phyloP scores from a whole-genome alignment of 1,140 invertebrate genomes.

The Rhynchophorus ferrugineus region DNA sequence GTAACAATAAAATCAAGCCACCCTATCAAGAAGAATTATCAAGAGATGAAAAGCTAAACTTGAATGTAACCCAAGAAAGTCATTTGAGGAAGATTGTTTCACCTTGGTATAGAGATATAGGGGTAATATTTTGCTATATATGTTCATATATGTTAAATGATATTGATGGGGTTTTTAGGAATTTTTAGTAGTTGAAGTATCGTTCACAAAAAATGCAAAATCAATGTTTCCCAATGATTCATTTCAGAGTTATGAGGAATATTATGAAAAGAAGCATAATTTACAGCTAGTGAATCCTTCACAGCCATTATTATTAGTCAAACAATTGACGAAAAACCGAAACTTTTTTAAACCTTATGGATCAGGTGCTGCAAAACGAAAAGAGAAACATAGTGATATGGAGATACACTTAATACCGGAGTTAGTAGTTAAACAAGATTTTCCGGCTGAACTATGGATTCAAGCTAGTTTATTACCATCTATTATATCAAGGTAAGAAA shows the following conservation, averaged over 20 bases:
- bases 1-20: slow-evolving; percentile 37
- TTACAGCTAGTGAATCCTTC: slow-evolving; percentile 57
- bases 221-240: slow-evolving; percentile 74
- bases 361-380: slow-evolving; percentile 40
- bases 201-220: slow-evolving; percentile 64
- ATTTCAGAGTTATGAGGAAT: slow-evolving; percentile 68
- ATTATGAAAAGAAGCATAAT: slow-evolving; percentile 76
- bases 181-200: slow-evolving; percentile 83
- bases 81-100: slow-evolving; percentile 70
- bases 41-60: slow-evolving; percentile 50
- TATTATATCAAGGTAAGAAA: slow-evolving; percentile 57
- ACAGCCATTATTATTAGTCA: slow-evolving; percentile 86
- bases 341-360: slow-evolving; percentile 49
- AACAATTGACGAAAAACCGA: slow-evolving; percentile 67
- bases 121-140: slow-evolving; percentile 24
- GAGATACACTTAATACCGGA: slow-evolving; percentile 86
- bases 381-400: slow-evolving; percentile 46
- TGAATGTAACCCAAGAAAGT: slow-evolving; percentile 52
- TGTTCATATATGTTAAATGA: neutral
- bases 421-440: slow-evolving; percentile 76
- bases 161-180: slow-evolving; percentile 5
- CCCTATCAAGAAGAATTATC: slow-evolving; percentile 37
- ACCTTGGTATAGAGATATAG: slow-evolving; percentile 71
- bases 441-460: slow-evolving; percentile 82
- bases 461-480: slow-evolving; percentile 84